A percentile compares a stretch with the other conserved stretches of the same genome.
Conservation (phyloP, 2,797 vertebrate species). For the Dendrocincla fuliginosa region DNA sequence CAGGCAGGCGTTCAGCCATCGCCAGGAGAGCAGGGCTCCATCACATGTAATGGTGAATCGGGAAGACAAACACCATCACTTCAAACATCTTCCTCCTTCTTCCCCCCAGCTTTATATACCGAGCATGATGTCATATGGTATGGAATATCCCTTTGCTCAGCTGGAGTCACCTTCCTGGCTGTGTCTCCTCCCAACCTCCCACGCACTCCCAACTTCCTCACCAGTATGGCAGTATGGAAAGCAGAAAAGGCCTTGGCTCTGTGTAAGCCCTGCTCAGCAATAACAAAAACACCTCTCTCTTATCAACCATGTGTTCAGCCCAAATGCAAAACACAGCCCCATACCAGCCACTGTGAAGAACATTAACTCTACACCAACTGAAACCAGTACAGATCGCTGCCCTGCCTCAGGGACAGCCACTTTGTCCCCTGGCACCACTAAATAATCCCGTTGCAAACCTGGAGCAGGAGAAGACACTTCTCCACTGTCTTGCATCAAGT, state of each 20-base stretch:
- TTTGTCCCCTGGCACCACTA: neutral
- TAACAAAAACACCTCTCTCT: neutral
- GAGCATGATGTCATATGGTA: neutral
- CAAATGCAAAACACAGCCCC: neutral
- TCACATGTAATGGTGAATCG: accelerated
- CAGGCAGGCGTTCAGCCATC: neutral
- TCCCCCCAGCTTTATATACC: neutral
- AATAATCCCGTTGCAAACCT: neutral
- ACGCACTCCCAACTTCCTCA: neutral
- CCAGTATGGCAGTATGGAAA: neutral
- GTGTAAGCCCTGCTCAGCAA: neutral
- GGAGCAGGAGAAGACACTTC: neutral
- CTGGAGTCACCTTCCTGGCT: neutral
- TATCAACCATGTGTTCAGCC: neutral
- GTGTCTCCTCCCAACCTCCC: neutral
- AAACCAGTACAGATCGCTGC: neutral
- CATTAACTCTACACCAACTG: neutral
- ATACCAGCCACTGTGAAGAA: neutral
- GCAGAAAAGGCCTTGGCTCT: neutral
- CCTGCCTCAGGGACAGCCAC: accelerated
- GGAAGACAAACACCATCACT: neutral
- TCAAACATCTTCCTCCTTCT: neutral
- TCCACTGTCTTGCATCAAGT: neutral
- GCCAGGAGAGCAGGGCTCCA: neutral
- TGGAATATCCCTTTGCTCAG: neutral